These are phyloP conservation scores for Actenoides hombroni DNA, from an alignment of 2,113 vertebrate genomes.

Conservation along the genomic window DNA sequence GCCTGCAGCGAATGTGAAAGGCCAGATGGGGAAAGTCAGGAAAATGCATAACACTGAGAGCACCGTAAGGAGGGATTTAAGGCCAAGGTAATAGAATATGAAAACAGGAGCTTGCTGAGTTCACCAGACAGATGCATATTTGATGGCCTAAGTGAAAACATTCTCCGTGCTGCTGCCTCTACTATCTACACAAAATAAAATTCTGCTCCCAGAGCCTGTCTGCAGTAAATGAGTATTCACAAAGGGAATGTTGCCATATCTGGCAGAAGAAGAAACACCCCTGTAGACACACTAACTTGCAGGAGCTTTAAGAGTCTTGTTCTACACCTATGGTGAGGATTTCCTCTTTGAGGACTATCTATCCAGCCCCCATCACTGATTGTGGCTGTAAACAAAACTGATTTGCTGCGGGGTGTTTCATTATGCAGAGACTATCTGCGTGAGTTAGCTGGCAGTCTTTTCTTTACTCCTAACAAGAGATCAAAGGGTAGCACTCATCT, in stretches of 20 bases:
- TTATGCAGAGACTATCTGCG: not conserved
- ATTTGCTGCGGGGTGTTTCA: not conserved
- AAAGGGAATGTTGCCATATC: not conserved
- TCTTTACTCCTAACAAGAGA: not conserved
- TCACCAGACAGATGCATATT: not conserved
- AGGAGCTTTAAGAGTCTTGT: not conserved
- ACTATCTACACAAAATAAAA: not conserved
- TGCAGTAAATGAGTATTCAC: not conserved
- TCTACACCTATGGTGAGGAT: not conserved
- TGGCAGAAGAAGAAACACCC: not conserved
- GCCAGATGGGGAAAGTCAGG: not conserved
- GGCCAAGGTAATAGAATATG: not conserved
- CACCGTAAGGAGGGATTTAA: not conserved
- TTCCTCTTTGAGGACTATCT: not conserved
- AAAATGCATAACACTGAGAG: not conserved
- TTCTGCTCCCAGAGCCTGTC: not conserved
- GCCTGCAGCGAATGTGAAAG: not conserved
- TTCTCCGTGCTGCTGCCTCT: not conserved
- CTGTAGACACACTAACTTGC: not conserved
- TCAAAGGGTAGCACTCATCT: not conserved
- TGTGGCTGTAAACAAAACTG: not conserved
- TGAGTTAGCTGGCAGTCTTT: not conserved
- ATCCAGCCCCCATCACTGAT: not conserved
- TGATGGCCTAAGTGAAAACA: not conserved
- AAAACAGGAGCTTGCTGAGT: not conserved